Percentiles rank a stretch among this genome's conserved stretches.
Evolutionary conservation across 2,113 vertebrate species (phyloP).

Genomic region (Elephas maximus): DNA sequence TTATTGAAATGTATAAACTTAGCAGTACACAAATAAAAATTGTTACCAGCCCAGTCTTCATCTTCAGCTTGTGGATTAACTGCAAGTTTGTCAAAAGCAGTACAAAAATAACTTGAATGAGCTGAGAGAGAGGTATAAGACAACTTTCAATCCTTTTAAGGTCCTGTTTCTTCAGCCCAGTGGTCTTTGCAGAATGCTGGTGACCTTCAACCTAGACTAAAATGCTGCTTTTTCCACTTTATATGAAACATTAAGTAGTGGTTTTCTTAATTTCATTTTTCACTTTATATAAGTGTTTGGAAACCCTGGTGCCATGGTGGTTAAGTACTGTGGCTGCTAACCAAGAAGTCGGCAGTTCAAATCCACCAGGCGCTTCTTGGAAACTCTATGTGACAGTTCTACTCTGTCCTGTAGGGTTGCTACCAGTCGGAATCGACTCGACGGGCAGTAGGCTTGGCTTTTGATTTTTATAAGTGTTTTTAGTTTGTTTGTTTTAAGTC

Average conservation of each 20-base stretch:
- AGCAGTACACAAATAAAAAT: not conserved
- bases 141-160: not conserved
- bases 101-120: not conserved
- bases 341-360: too few relatives aligned
- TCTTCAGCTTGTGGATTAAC: not conserved
- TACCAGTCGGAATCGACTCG: too few relatives aligned
- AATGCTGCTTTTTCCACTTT: not conserved
- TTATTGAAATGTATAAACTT: not conserved
- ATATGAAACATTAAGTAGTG: not conserved
- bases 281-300: not conserved
- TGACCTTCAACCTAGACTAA: not conserved
- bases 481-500: not conserved
- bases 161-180: not conserved
- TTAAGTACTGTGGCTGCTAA: too few relatives aligned
- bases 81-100: not conserved
- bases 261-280: slow-evolving; percentile 15
- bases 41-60: not conserved
- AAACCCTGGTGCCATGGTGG: too few relatives aligned
- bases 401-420: too few relatives aligned
- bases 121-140: not conserved
- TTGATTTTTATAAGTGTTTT: too few relatives aligned
- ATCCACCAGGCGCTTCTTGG: too few relatives aligned
- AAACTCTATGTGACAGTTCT: too few relatives aligned
- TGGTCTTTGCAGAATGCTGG: not conserved
- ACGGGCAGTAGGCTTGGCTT: too few relatives aligned